Conservation (phyloP, 2,888 invertebrate species). For the Leptura quadrifasciata region DNA sequence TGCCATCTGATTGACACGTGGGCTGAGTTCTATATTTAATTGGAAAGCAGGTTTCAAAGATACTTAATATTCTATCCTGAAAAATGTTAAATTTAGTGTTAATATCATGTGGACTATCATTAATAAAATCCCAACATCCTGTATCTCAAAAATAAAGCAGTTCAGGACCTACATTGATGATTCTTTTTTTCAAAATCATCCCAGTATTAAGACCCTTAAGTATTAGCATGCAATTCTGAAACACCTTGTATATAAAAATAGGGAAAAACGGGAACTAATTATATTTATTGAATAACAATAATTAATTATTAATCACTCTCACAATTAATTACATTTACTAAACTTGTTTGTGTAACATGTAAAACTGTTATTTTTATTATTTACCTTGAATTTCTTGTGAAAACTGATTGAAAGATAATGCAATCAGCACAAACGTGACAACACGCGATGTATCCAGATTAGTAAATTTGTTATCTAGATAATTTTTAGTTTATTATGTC, state of each 20-base stretch:
- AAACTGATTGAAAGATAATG: conserved; percentile 26
- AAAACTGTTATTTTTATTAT: conserved; percentile 7
- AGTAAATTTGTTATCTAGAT: background rate
- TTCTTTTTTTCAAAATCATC: too few relatives aligned
- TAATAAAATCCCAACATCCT: too few relatives aligned
- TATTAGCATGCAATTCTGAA: too few relatives aligned
- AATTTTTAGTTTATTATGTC: background rate
- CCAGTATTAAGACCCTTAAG: too few relatives aligned
- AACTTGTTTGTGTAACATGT: conserved; percentile 5
- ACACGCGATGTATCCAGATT: background rate
- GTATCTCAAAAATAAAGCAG: too few relatives aligned
- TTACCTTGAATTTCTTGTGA: conserved; percentile 26
- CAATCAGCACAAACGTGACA: background rate
- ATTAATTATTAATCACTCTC: background rate
- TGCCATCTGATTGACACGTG: too few relatives aligned
- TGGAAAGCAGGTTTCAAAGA: too few relatives aligned
- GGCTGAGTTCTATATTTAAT: too few relatives aligned
- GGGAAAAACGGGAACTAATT: background rate
- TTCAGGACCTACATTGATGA: too few relatives aligned
- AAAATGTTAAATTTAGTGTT: too few relatives aligned
- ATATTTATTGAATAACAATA: background rate
- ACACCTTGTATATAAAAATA: background rate
- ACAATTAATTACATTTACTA: background rate
- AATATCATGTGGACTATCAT: too few relatives aligned
- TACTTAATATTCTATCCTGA: too few relatives aligned